Evolutionary conservation across 2,888 invertebrate genomes (phyloP).

Genomic region (Alentia gelatinosa): DNA sequence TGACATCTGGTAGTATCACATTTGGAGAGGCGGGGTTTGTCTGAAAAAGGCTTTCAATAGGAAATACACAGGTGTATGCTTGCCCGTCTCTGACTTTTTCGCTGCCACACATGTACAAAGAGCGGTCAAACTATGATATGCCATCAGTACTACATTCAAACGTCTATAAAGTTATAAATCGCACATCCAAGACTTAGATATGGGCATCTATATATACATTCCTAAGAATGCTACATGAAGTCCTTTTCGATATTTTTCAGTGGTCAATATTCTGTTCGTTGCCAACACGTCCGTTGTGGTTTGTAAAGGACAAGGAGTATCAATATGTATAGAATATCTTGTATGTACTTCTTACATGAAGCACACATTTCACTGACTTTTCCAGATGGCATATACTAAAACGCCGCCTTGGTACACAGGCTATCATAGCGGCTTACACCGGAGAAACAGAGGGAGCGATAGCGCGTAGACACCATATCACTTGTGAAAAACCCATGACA

Average conservation of each 20-base stretch:
- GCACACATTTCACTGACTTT: neutral
- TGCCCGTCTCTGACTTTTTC: neutral
- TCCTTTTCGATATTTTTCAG: too few relatives aligned
- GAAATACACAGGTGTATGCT: neutral
- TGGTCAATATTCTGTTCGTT: neutral
- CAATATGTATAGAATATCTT: too few relatives aligned
- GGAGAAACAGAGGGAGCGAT: neutral
- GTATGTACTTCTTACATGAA: too few relatives aligned
- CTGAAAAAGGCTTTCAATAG: neutral
- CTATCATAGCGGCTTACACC: neutral
- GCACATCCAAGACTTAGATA: neutral
- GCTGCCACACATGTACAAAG: neutral
- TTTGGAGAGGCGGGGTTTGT: neutral
- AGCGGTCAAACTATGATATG: too few relatives aligned
- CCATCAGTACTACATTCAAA: too few relatives aligned
- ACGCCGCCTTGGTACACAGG: neutral
- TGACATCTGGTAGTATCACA: neutral
- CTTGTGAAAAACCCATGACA: neutral
- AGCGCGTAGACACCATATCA: constrained; percentile 32
- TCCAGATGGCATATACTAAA: neutral
- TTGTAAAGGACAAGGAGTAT: too few relatives aligned
- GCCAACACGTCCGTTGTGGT: neutral
- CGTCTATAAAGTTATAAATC: neutral
- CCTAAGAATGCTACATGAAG: neutral
- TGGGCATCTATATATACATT: too few relatives aligned